A percentile compares a stretch with the other conserved stretches of the same genome.
Evolutionary conservation across 2,888 invertebrate genomes (phyloP).

Genomic region (Flabesymbios commensalis): DNA sequence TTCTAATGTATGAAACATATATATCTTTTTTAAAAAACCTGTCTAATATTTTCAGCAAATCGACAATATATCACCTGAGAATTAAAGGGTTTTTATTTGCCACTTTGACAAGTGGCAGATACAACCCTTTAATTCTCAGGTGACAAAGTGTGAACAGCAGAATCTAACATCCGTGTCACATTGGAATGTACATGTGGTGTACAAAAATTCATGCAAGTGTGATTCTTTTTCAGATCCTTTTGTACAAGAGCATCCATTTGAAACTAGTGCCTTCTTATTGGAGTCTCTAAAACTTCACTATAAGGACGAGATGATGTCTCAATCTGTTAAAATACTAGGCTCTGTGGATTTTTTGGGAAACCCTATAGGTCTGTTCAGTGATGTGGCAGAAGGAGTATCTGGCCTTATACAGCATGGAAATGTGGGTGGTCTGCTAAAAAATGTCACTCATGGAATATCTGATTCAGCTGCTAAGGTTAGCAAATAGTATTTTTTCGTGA

Average conservation of each 20-base stretch:
- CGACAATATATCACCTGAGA: no score
- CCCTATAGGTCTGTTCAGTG: constrained; percentile 92
- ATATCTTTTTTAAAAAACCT: no score
- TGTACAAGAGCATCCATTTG: constrained; percentile 32
- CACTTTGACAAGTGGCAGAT: no score
- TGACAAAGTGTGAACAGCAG: no score
- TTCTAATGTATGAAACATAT: no score
- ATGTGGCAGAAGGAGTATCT: constrained; percentile 92
- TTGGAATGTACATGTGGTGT: no score
- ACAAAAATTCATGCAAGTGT: no score
- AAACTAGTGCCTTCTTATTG: constrained; percentile 34
- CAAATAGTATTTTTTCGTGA: no score
- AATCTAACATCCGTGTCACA: no score
- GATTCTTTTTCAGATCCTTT: constrained; percentile 48
- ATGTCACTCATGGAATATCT: constrained; percentile 95
- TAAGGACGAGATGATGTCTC: constrained; percentile 69
- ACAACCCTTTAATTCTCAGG: no score
- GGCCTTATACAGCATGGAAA: constrained; percentile 93
- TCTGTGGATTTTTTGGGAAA: constrained; percentile 98
- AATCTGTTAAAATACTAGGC: constrained; percentile 92
- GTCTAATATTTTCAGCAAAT: no score
- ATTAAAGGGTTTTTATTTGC: no score
- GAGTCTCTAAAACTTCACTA: constrained; percentile 34
- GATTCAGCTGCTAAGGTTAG: constrained; percentile 95
- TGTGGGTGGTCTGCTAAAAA: constrained; percentile 87